Evolutionary conservation across 2,797 vertebrate genomes (phyloP).

Genomic region (Ciconia nigra): DNA sequence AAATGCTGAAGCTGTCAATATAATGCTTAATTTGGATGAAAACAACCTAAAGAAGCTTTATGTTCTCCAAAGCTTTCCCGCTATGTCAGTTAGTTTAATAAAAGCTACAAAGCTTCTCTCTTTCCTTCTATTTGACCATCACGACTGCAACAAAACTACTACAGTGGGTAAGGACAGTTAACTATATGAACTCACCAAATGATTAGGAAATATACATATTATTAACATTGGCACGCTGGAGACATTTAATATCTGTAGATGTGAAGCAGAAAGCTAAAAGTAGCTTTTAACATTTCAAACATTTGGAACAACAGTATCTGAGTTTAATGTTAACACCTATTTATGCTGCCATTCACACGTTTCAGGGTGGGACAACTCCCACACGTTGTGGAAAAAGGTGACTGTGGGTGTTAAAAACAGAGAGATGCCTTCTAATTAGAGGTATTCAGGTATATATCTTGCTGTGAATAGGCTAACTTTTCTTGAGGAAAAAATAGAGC

Average conservation of each 20-base stretch:
- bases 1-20: background rate
- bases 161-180: background rate
- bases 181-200: background rate
- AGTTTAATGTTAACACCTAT: constrained; percentile 16
- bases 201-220: background rate
- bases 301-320: background rate
- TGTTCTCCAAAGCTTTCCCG: background rate
- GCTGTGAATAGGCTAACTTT: constrained; percentile 24
- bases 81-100: background rate
- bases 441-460: background rate
- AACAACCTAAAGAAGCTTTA: background rate
- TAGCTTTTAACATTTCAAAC: background rate
- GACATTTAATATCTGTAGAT: background rate
- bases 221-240: background rate
- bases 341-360: background rate
- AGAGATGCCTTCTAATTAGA: constrained; percentile 1
- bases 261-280: background rate
- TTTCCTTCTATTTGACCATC: background rate
- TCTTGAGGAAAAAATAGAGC: constrained; percentile 9
- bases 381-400: background rate
- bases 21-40: background rate
- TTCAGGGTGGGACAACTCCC: background rate
- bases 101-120: background rate
- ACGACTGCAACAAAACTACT: background rate
- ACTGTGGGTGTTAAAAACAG: background rate